A percentile compares a stretch with the other conserved stretches of the same genome.
These are phyloP conservation scores for Limnephilus marmoratus DNA, from an alignment of 2,888 invertebrate species.

Conservation along the genomic window DNA sequence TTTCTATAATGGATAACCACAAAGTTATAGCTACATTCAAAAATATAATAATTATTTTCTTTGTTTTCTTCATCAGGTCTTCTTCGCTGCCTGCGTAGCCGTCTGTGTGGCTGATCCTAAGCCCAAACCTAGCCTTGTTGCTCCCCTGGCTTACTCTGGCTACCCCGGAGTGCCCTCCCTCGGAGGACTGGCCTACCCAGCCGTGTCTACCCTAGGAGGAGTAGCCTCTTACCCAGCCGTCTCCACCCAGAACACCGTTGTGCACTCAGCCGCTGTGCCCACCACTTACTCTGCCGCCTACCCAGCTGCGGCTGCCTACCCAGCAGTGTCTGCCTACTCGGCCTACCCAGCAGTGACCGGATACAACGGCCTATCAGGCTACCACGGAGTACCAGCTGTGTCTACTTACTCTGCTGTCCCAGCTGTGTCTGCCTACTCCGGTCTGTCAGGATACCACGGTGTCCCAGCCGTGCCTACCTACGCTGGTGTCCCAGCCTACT, in stretches of 20 bases:
- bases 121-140: conserved; percentile 68
- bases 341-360: conserved; percentile 66
- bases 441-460: conserved; percentile 67
- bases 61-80: conserved; percentile 68
- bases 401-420: conserved; percentile 57
- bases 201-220: conserved; percentile 66
- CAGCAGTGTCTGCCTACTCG: conserved; percentile 67
- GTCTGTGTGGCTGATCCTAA: conserved; percentile 69
- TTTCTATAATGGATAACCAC: too few relatives aligned
- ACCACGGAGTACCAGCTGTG: conserved; percentile 68
- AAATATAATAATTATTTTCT: too few relatives aligned
- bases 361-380: conserved; percentile 67
- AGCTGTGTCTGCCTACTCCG: conserved; percentile 67
- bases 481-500: conserved; percentile 60
- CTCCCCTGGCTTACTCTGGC: conserved; percentile 66
- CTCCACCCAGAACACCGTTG: not conserved
- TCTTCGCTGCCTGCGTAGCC: conserved; percentile 71
- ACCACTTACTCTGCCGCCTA: conserved; percentile 69
- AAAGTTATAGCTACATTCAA: too few relatives aligned
- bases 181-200: conserved; percentile 67
- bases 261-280: not conserved
- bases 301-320: conserved; percentile 53
- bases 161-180: conserved; percentile 52
- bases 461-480: conserved; percentile 67
- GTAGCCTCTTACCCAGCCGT: conserved; percentile 66